Conservation (phyloP, 2,113 vertebrate species). For the Petroica traversi region DNA sequence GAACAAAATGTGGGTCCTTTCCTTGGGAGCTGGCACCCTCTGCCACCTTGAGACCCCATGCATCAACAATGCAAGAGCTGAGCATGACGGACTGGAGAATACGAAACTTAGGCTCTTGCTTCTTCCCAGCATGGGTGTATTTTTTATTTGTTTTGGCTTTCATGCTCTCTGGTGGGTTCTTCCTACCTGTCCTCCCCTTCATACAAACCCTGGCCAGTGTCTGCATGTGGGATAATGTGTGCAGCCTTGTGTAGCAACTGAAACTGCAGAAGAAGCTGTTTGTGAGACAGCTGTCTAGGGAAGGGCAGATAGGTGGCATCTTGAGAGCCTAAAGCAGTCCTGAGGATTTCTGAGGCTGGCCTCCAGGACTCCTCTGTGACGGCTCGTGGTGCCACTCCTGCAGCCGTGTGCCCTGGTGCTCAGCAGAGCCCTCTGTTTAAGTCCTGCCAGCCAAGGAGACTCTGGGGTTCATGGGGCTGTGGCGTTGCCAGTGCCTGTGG, state of each 20-base stretch:
- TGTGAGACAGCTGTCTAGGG: background rate
- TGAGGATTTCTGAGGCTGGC: background rate
- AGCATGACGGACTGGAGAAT: background rate
- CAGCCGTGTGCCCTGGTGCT: background rate
- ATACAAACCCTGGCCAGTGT: background rate
- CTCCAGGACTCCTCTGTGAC: background rate
- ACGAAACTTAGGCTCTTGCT: background rate
- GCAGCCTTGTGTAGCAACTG: background rate
- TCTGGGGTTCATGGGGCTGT: accelerated
- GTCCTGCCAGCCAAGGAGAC: background rate
- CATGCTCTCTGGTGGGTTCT: background rate
- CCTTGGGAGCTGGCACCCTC: background rate
- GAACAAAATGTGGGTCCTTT: background rate
- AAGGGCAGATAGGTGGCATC: background rate
- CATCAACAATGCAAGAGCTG: background rate
- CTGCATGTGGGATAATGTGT: background rate
- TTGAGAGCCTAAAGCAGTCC: background rate
- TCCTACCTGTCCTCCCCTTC: background rate
- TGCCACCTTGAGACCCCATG: background rate
- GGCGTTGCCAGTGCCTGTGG: accelerated
- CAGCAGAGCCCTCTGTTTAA: background rate
- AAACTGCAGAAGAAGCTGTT: background rate
- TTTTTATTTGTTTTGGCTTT: background rate
- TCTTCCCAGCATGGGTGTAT: background rate
- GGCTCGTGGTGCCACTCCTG: background rate